Base-by-base conservation (phyloP, 2,888 invertebrate species). In the Tenodera sinensis region DNA sequence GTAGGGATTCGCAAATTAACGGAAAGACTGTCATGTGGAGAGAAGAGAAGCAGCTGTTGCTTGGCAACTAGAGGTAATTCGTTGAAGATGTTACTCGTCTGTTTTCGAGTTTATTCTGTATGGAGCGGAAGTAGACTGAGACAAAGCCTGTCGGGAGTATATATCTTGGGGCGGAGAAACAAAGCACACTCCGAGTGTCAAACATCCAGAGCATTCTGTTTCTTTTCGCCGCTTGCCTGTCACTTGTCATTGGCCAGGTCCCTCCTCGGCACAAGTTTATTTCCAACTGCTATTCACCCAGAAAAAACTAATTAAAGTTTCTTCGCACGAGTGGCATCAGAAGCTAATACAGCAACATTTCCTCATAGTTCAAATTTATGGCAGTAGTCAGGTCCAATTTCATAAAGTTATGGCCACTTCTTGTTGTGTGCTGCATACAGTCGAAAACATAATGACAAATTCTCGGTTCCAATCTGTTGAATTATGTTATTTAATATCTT, bases 81-180 rank as follows among this genome's bases (percentile, higher is more conserved):
- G 54, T 71, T 25, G 25, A 71, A 71, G 54, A 71, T 71, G 54
- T 71, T 71, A 71, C 54, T 71, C 4, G 15, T 28, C 71, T 85
- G 71, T 85, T 71, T 27, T n/a, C 42, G 84, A 84, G 84, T 84
- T 84, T 84, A 84, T 84, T 84, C 84, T 84, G 84, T 84, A 14
- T 25, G 71, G 28, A 34, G 34, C 28, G 82, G n/a, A 83, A 83
- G 87, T 83, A 83, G 87, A 87, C 81, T 30, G 25, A 83, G 87
- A 83, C 82, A 82, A 87, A 47, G 42, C n/a, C 82, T n/a, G 4
- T 34, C 8, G 84, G 34, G 83, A 83, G 83, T 87, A 83, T 87
- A 87, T 87, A 87, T 87, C 86, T 86, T 86, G 20, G 30, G 30
- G 28, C 81, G 71, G 20, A 86, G 86, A 86, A 87, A 87, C 87